Evolutionary conservation across 1,140 invertebrate genomes (phyloP).

Genomic region (Drosophila persimilis): DNA sequence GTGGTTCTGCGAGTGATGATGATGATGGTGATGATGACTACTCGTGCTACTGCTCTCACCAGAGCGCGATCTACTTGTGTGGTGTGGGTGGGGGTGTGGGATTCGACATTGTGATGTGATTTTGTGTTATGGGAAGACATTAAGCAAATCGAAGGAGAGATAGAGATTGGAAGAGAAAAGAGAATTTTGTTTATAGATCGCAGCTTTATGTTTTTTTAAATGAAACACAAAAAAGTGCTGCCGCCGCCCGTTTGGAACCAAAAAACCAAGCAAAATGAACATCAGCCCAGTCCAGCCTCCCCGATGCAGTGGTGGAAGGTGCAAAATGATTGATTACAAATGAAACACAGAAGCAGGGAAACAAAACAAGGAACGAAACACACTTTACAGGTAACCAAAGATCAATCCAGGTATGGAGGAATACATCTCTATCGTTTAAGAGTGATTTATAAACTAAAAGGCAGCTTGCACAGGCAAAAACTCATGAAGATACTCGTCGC

Average conservation of each 20-base stretch:
- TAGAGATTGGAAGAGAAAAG: conserved; percentile 46
- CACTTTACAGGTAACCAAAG: too few relatives aligned
- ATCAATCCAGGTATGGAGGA: neutral
- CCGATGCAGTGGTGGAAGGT: too few relatives aligned
- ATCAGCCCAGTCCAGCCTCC: neutral
- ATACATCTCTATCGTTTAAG: conserved; percentile 1
- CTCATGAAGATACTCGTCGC: neutral
- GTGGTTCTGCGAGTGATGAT: conserved; percentile 50
- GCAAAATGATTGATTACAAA: too few relatives aligned
- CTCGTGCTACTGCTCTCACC: conserved; percentile 75
- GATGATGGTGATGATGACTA: conserved; percentile 66
- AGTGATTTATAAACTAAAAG: conserved; percentile 19
- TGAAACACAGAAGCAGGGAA: neutral
- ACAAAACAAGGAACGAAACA: conserved; percentile 13
- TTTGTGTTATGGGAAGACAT: conserved; percentile 51
- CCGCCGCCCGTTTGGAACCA: too few relatives aligned
- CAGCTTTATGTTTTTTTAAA: conserved; percentile 9
- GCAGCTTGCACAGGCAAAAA: conserved; percentile 20
- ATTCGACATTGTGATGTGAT: conserved; percentile 14
- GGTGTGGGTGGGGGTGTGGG: conserved; percentile 8
- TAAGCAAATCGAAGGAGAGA: conserved; percentile 59
- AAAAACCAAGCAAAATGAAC: neutral
- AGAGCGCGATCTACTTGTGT: conserved; percentile 74
- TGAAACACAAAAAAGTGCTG: conserved; percentile 4
- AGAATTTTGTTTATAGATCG: conserved; percentile 42